A percentile compares a stretch with the other conserved stretches of the same genome.
These are phyloP conservation scores for Astyanax mexicanus DNA, from an alignment of 2,797 vertebrate species.

Conservation along the genomic window DNA sequence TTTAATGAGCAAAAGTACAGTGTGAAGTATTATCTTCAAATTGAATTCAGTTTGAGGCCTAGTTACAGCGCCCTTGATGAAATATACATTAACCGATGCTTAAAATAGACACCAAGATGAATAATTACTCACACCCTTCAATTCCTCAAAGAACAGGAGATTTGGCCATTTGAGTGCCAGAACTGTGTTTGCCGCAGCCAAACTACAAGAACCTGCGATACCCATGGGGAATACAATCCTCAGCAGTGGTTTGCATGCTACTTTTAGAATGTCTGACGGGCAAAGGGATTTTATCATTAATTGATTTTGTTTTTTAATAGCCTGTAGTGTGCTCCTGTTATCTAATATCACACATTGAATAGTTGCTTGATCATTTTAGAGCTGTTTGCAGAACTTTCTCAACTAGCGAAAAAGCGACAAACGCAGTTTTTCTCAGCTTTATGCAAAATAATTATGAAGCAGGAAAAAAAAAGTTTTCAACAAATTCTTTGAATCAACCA, in stretches of 20 bases:
- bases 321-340: not conserved
- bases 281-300: not conserved
- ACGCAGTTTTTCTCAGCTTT: too few species aligned
- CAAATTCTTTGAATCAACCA: too few species aligned
- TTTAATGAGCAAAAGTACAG: not conserved
- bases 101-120: conserved; percentile 75
- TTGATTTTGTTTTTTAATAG: not conserved
- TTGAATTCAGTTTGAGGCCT: conserved; percentile 23
- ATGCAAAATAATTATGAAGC: too few species aligned
- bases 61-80: conserved; percentile 64
- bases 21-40: not conserved
- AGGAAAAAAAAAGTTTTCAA: too few species aligned
- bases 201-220: not conserved
- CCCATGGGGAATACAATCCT: not conserved
- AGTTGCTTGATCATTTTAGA: too few species aligned
- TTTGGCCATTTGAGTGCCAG: not conserved
- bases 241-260: not conserved
- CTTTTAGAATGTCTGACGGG: not conserved
- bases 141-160: conserved; percentile 57
- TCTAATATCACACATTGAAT: not conserved
- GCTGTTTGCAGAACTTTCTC: too few species aligned
- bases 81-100: conserved; percentile 64
- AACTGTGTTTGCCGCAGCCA: not conserved
- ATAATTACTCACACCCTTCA: conserved; percentile 70
- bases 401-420: too few species aligned